phyloP scores from a whole-genome alignment of 1,140 invertebrate species.

The Paraescarpia echinospica region DNA sequence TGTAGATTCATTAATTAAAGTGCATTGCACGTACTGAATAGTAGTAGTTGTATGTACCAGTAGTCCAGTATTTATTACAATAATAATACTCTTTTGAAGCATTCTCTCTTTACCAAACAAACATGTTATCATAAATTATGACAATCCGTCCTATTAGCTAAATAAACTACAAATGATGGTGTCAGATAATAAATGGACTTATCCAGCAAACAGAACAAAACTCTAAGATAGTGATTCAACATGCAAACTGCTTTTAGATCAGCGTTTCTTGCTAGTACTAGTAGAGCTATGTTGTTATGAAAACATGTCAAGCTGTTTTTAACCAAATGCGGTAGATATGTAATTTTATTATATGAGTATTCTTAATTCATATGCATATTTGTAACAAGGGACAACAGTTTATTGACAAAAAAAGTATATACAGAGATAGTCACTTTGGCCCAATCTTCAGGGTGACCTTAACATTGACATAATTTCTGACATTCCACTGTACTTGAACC shows the following conservation, averaged over 20 bases:
- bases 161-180: background rate
- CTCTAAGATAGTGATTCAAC: background rate
- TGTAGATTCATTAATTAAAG: background rate
- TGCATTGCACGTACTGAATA: background rate
- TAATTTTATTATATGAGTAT: too few species aligned
- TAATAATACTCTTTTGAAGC: background rate
- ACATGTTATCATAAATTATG: background rate
- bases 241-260: background rate
- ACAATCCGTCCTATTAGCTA: background rate
- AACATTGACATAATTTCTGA: too few species aligned
- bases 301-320: too few species aligned
- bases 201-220: background rate
- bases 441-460: too few species aligned
- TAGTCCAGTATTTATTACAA: background rate
- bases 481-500: too few species aligned
- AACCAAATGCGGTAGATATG: too few species aligned
- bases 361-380: too few species aligned
- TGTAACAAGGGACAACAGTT: too few species aligned
- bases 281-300: background rate
- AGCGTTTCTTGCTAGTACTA: background rate
- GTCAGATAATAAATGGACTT: background rate
- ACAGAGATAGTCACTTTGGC: too few species aligned
- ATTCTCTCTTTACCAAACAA: background rate
- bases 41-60: background rate
- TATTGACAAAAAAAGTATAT: too few species aligned